phyloP scores from a whole-genome alignment of 2,113 vertebrate genomes.

The Addax nasomaculatus region DNA sequence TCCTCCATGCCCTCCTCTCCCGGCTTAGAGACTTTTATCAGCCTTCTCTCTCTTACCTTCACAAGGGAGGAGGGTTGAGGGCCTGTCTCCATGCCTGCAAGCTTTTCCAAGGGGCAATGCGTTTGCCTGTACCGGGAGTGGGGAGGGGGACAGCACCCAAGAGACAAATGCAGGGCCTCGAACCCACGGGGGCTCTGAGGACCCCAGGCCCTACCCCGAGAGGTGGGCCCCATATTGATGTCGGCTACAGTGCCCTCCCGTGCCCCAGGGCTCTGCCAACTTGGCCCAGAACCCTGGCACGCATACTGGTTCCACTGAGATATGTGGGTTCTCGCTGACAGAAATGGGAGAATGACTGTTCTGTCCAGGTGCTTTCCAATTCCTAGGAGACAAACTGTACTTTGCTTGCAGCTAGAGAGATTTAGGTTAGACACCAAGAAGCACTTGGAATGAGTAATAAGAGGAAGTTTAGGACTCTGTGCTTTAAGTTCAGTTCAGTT shows the following conservation, averaged over 20 bases:
- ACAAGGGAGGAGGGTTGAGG: background rate
- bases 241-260: background rate
- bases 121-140: accelerated
- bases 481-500: background rate
- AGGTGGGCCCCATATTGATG: background rate
- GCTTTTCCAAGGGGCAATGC: background rate
- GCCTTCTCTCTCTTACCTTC: background rate
- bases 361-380: background rate
- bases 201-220: background rate
- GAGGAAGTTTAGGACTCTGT: background rate
- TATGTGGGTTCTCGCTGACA: background rate
- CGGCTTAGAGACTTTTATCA: background rate
- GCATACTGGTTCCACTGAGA: background rate
- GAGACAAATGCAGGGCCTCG: background rate
- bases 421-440: conserved; percentile 30
- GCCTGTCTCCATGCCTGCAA: background rate
- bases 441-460: background rate
- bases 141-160: background rate
- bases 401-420: background rate
- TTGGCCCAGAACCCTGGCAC: background rate
- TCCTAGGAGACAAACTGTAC: background rate
- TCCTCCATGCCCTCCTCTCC: background rate
- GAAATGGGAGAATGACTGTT: background rate
- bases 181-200: background rate
- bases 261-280: background rate